phyloP scores from a whole-genome alignment of 2,797 vertebrate species.

The Pseudopleuronectes americanus region DNA sequence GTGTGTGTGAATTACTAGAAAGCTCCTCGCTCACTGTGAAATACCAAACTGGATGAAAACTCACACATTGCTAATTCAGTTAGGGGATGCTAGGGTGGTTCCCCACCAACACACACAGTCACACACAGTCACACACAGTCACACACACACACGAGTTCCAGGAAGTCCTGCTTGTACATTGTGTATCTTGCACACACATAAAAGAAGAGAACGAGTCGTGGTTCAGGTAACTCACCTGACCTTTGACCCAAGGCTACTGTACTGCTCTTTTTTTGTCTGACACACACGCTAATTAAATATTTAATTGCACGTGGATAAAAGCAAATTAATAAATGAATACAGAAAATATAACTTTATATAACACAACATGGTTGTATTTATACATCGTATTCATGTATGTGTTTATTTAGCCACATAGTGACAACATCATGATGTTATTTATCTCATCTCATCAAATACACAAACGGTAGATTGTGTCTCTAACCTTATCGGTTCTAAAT shows the following conservation, averaged over 20 bases:
- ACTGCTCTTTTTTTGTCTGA: not conserved
- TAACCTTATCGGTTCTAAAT: too few species aligned
- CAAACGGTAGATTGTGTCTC: too few species aligned
- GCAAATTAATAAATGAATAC: too few species aligned
- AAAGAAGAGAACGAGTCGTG: not conserved
- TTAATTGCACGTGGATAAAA: too few species aligned
- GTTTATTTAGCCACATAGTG: too few species aligned
- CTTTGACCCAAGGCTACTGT: not conserved
- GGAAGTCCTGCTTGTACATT: conserved; percentile 27
- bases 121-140: conserved; percentile 10
- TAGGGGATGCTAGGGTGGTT: conserved; percentile 25
- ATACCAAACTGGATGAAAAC: conserved; percentile 58
- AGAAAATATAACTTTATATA: too few species aligned
- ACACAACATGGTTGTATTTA: too few species aligned
- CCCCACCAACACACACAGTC: not conserved
- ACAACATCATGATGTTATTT: too few species aligned
- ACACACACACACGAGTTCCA: conserved; percentile 31
- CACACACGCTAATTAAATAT: too few species aligned
- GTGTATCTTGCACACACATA: not conserved
- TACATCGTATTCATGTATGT: too few species aligned
- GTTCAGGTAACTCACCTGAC: conserved; percentile 7
- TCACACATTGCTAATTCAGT: conserved; percentile 41
- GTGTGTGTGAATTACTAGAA: conserved; percentile 22
- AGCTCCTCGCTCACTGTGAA: conserved; percentile 75
- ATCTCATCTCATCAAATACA: too few species aligned